Conservation (phyloP, 1,140 invertebrate species). For the Lanistes nyassanus region DNA sequence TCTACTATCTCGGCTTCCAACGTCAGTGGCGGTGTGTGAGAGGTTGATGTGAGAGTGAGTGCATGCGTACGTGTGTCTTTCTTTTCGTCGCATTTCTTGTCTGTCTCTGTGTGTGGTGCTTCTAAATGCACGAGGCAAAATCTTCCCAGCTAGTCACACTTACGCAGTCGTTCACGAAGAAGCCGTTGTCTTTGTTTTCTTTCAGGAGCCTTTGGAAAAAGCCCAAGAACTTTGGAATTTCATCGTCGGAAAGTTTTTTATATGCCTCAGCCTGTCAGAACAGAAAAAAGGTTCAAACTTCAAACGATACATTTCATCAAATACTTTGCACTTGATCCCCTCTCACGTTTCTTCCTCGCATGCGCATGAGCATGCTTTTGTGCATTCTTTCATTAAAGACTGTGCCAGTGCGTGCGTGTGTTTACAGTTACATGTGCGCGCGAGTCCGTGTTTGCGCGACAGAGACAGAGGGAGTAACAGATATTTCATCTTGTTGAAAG, state of each 20-base stretch:
- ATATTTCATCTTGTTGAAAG: no score
- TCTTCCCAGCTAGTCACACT: no score
- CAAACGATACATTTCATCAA: not conserved
- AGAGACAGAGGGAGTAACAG: no score
- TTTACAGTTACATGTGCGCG: not conserved
- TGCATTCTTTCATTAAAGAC: not conserved
- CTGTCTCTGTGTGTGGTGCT: no score
- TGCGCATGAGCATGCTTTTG: not conserved
- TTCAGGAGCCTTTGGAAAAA: conserved; percentile 20
- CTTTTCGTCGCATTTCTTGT: no score
- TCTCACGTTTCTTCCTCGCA: no score
- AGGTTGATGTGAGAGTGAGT: no score
- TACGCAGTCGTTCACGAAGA: conserved; percentile 25
- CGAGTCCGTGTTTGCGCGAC: not conserved
- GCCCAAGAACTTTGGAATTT: conserved; percentile 17
- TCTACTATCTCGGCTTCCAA: no score
- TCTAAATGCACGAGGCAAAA: no score
- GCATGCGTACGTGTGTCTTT: no score
- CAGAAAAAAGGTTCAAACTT: not conserved
- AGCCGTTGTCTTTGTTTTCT: conserved; percentile 17
- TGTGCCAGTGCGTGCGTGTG: not conserved
- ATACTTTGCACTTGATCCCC: no score
- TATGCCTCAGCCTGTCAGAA: conserved; percentile 6
- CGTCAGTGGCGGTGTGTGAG: no score
- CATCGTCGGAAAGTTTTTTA: conserved; percentile 15